Evolutionary conservation across 2,888 invertebrate species (phyloP), one percentile per base, ranked within the genome.

Genomic region (Trachelus stipa): DNA sequence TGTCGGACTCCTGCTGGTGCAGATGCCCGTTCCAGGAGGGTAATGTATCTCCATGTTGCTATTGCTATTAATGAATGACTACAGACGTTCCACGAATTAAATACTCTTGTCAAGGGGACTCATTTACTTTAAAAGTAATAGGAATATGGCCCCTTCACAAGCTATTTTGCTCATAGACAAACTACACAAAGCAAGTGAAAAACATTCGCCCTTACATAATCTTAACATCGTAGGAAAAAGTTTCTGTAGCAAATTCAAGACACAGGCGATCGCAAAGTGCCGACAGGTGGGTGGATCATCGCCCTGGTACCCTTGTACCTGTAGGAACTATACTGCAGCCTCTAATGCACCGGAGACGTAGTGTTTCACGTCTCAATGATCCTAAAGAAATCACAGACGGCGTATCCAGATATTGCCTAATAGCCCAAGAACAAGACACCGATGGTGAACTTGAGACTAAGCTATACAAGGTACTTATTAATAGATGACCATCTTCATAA

Each of bases 371-470:
- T 89, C 92, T 98, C n/a, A 96, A 95, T 0, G 95, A 95, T 82
- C 95, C 96, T 0, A 96, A 96, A 81, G 95, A 91, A 73, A 90
- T 91, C 33, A 90, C 87, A 11, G 91, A 91, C 15, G 91, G 91
- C 2, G 91, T 93, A 33, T 95, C 96, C 0, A 98, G 98, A 88
- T 99, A 99, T 91, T 97, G 98, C 83, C 93, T 99, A 0, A 95
- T 98, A 31, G 96, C 98, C 0, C 99, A 99, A 92, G 97, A 97
- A 86, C 95, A 97, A 31, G 98, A 98, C 89, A 95, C 96, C 0
- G 97, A 96, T 85, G 99, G 99, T 0, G 98, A 98, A 88, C 92
- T 99, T 3, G 98, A 98, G 91, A 99, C 99, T 0, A 97, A 97
- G 86, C 90, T 98, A n/a, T 97, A 97, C 89, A 99, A 98, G 93